These are phyloP conservation scores for Gallinago paraguaiae DNA, from an alignment of 2,113 vertebrate genomes.

Conservation along the genomic window DNA sequence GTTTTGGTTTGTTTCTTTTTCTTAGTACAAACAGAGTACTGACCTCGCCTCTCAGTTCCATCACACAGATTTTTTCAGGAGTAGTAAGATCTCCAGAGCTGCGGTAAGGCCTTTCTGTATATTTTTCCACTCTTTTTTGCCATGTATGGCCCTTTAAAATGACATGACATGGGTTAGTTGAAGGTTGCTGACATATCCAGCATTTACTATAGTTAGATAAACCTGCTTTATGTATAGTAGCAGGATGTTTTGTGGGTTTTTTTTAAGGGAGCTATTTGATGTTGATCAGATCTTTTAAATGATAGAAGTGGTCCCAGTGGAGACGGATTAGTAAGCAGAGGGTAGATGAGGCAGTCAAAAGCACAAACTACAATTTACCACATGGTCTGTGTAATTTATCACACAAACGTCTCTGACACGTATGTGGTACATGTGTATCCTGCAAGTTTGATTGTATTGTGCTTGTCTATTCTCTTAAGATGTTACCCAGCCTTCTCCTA, in stretches of 20 bases:
- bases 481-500: background rate
- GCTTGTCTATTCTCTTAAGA: background rate
- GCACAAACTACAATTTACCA: conserved; percentile 49
- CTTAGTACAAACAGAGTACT: background rate
- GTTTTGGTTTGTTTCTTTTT: background rate
- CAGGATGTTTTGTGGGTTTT: background rate
- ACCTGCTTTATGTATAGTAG: background rate
- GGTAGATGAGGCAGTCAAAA: conserved; percentile 56
- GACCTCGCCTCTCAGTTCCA: background rate
- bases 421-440: background rate
- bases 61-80: background rate
- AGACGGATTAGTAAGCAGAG: conserved; percentile 54
- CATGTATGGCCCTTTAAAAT: conserved; percentile 29
- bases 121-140: background rate
- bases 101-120: background rate
- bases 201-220: conserved; percentile 24
- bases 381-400: conserved; percentile 60
- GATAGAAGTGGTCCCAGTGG: conserved; percentile 47
- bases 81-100: background rate
- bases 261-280: conserved; percentile 18
- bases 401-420: conserved; percentile 22
- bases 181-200: conserved; percentile 23
- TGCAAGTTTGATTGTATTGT: conserved; percentile 18
- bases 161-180: background rate
- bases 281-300: conserved; percentile 56